A percentile compares a stretch with the other conserved stretches of the same genome.
Conservation (phyloP, 2,888 invertebrate genomes). For the Galerucella nymphaeae region DNA sequence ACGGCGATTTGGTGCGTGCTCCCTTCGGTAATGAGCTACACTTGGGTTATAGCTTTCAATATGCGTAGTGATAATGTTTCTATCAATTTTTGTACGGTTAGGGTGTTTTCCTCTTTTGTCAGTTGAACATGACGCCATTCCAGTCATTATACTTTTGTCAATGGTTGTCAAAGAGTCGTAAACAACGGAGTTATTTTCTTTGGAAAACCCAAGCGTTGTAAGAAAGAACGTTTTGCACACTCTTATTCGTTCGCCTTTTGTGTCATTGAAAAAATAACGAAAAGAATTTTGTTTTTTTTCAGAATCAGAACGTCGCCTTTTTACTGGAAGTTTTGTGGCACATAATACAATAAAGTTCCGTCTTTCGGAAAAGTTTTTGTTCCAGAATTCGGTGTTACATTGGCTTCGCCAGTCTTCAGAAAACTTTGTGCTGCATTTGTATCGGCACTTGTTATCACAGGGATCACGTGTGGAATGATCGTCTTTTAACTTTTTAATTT, state of each 20-base stretch:
- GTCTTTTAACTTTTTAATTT: no score
- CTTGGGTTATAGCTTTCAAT: constrained; percentile 1
- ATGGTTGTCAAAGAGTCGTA: not conserved
- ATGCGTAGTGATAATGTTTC: not conserved
- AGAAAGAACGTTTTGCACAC: not conserved
- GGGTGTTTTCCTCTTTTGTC: constrained; percentile 1
- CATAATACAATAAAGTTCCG: no score
- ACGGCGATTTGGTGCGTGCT: not conserved
- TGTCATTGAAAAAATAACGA: not conserved
- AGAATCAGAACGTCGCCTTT: no score
- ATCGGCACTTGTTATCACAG: no score
- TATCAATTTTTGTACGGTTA: not conserved
- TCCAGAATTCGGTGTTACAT: no score
- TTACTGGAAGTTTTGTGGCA: no score
- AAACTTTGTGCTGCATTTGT: no score
- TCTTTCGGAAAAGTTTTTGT: no score
- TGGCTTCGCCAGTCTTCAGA: no score
- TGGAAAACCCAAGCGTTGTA: not conserved
- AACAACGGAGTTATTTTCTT: not conserved
- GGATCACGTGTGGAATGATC: no score
- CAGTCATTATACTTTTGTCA: not conserved
- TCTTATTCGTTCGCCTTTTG: not conserved
- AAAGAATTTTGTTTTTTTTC: no score
- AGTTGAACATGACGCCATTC: not conserved
- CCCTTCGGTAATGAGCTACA: not conserved